Percentiles rank a stretch among this genome's conserved stretches.
Conservation (phyloP, 2,113 vertebrate genomes). For the Elephantulus edwardii region DNA sequence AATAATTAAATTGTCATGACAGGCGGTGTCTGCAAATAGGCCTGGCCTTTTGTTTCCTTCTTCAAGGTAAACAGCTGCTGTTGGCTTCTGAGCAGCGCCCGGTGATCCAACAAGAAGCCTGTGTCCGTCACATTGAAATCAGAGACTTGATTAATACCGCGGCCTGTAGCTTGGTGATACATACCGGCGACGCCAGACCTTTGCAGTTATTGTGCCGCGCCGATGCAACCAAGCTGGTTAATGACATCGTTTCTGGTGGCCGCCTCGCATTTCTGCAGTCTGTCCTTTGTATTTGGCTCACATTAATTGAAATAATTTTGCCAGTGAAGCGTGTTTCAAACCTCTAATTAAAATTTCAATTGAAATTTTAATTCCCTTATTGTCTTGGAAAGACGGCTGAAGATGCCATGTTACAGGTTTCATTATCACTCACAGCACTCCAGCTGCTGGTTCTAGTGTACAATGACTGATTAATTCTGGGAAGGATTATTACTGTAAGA, state of each 20-base stretch:
- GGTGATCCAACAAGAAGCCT: conserved; percentile 65
- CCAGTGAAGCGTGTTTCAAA: conserved; percentile 89
- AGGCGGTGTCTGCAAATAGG: conserved; percentile 68
- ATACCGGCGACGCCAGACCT: conserved; percentile 75
- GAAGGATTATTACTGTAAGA: conserved; percentile 86
- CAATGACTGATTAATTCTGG: conserved; percentile 86
- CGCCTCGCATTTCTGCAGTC: conserved; percentile 83
- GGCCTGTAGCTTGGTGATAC: conserved; percentile 80
- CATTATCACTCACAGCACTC: conserved; percentile 91
- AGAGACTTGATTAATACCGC: conserved; percentile 79
- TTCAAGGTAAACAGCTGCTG: conserved; percentile 80
- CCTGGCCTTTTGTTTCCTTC: conserved; percentile 76
- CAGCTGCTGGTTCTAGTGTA: conserved; percentile 89
- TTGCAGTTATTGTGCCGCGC: conserved; percentile 68
- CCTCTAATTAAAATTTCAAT: conserved; percentile 90
- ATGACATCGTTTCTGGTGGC: conserved; percentile 84
- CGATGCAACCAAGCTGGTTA: conserved; percentile 79
- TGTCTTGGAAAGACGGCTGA: conserved; percentile 87
- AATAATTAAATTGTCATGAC: conserved; percentile 79
- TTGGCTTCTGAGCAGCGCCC: conserved; percentile 66
- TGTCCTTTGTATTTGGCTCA: conserved; percentile 88
- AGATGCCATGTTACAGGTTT: conserved; percentile 91
- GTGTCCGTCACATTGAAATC: conserved; percentile 61
- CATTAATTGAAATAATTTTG: conserved; percentile 93
- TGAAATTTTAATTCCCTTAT: conserved; percentile 92